Base-by-base conservation (phyloP, 1,140 invertebrate genomes). In the Goniozus legneri region DNA sequence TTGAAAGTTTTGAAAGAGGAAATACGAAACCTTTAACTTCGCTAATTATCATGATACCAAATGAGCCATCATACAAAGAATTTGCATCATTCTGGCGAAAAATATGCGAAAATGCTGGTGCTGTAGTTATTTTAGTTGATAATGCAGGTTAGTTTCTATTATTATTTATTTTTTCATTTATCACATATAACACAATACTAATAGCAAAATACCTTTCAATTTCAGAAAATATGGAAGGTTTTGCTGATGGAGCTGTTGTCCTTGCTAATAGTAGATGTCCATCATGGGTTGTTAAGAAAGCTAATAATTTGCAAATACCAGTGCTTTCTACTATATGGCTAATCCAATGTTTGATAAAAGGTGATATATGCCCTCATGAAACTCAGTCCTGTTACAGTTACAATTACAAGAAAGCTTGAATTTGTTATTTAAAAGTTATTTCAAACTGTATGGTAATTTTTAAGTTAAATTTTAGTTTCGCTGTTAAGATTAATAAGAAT, bases 291-390 rank as follows among this genome's bases (percentile, higher is more conserved):
- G 63, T 78, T 14, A 69, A 77, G 14, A 80, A 78, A 54, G 80
- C 80, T 0, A 71, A 61, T 19, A 58, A 75, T 14, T 76, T 78
- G 50, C 67, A 73, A 33, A 77, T 81, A 27, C 80, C 81, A 1
- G 47, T 83, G 2, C 75, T 82, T 0, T 81, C 81, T 2, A 79
- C 79, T 0, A 73, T 71, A 1, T 84, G 81, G 82, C 61, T 82
- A 2, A 62, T 78, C 3, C 80, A 84, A 35, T 79, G 79, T 57
- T 68, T 84, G 24, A 79, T 83, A 21, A 76, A 81, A 52, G 79
- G 76, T n/a, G 73, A 69, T 27, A 52, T 77, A 3, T 71, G 79
- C 45, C 42, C 64, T 2, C 72, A 73, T 14, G 51, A 68, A 6
- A 46, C 48, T 0, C 62, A 70, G 16, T 10, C 44, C 16, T 55